Conservation (phyloP, 1,140 invertebrate species). For the Caenorhabditis briggsae region DNA sequence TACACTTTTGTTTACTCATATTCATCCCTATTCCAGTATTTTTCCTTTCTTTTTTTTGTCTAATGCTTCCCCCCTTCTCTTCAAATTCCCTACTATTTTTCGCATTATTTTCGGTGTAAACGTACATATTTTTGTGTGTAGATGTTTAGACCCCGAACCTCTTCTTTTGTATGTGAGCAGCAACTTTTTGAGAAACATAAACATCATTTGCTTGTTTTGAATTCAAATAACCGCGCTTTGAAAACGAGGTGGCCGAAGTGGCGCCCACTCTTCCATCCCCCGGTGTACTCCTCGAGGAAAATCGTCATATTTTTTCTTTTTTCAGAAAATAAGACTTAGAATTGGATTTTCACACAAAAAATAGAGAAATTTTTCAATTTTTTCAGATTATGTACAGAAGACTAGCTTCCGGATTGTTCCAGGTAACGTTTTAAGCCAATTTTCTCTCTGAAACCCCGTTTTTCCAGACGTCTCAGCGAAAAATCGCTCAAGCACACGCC, state of each 20-base stretch:
- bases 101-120: slow-evolving; percentile 17
- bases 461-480: slow-evolving; percentile 34
- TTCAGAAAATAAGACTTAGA: no score
- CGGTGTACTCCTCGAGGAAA: background rate
- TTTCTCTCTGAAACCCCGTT: background rate
- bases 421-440: background rate
- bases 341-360: no score
- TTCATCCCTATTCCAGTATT: background rate
- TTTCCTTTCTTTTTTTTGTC: background rate
- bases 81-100: background rate
- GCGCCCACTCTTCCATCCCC: background rate
- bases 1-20: background rate
- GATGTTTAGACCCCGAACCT: background rate
- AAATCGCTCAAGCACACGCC: slow-evolving; percentile 5
- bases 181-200: slow-evolving; percentile 16
- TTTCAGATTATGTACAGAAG: slow-evolving; percentile 6
- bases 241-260: background rate
- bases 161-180: background rate
- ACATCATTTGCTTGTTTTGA: background rate
- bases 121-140: background rate
- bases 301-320: background rate
- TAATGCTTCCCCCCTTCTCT: background rate
- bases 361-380: no score
- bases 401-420: slow-evolving; percentile 20
- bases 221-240: background rate